Evolutionary conservation across 2,797 vertebrate species (phyloP).

Genomic region (Leptatherina wallacei): DNA sequence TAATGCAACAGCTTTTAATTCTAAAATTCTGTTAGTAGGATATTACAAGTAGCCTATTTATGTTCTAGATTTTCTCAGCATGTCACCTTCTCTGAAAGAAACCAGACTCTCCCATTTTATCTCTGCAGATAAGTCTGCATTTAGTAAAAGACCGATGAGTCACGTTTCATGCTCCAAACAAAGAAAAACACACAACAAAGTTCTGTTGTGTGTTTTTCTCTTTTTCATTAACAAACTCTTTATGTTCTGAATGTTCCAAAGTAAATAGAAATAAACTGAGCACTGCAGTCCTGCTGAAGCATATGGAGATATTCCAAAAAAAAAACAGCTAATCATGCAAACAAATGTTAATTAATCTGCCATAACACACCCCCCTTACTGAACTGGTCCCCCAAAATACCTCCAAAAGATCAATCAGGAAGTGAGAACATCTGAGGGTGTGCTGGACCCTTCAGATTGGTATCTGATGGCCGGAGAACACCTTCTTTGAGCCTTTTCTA

Average conservation of each 20-base stretch:
- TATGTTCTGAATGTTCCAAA: background rate
- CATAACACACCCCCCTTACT: no score
- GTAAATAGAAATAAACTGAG: background rate
- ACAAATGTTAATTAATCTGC: background rate
- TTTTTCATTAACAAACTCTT: background rate
- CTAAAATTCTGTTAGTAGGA: no score
- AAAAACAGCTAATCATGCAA: background rate
- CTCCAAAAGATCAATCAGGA: background rate
- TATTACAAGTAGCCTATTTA: background rate
- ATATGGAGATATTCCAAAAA: background rate
- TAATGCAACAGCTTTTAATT: background rate
- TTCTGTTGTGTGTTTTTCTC: no score
- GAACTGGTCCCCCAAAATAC: background rate
- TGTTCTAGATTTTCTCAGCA: background rate
- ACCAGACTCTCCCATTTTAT: background rate
- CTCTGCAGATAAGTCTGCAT: background rate
- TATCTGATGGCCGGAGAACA: background rate
- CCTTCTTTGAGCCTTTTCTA: background rate
- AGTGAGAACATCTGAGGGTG: background rate
- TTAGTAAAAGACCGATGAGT: no score
- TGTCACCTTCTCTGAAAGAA: background rate
- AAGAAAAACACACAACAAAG: no score
- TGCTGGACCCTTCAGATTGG: background rate
- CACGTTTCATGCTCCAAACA: no score
- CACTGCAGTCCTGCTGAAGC: background rate